A percentile compares a stretch with the other conserved stretches of the same genome.
Evolutionary conservation across 2,888 invertebrate genomes (phyloP).

Genomic region (Colletes collaris): DNA sequence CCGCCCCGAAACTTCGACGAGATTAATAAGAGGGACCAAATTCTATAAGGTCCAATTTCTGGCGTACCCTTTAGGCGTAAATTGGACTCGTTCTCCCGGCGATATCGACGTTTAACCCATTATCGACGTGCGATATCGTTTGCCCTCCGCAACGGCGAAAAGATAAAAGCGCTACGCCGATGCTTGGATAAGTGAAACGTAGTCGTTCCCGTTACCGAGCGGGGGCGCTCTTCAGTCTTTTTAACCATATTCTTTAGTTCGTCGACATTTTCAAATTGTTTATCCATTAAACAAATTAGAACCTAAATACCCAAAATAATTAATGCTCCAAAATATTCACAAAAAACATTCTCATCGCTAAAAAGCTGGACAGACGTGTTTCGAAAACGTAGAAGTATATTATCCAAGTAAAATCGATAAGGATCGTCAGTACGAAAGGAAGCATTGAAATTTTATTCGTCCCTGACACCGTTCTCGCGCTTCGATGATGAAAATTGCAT

Average conservation of each 20-base stretch:
- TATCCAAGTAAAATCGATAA: constrained; percentile 15
- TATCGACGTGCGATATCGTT: background rate
- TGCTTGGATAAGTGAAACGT: too few relatives aligned
- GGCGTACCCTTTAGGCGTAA: constrained; percentile 22
- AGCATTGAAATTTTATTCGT: constrained; percentile 40
- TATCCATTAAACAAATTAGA: too few relatives aligned
- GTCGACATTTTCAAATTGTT: too few relatives aligned
- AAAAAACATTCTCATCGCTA: too few relatives aligned
- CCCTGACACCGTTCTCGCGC: background rate
- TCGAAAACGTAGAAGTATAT: background rate
- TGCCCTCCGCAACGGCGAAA: background rate
- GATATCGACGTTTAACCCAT: background rate
- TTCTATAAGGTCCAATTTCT: constrained; percentile 56
- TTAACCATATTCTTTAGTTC: too few relatives aligned
- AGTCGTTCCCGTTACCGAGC: too few relatives aligned
- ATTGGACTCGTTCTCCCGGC: constrained; percentile 30
- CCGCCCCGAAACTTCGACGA: constrained; percentile 36
- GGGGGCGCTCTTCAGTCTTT: too few relatives aligned
- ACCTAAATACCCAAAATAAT: too few relatives aligned
- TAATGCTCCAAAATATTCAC: too few relatives aligned
- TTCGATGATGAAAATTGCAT: constrained; percentile 37
- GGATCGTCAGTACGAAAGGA: constrained; percentile 9
- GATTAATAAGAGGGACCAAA: constrained; percentile 50
- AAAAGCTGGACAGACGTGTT: too few relatives aligned
- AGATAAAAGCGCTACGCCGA: too few relatives aligned